Percentiles rank a stretch among this genome's conserved stretches.
These are phyloP conservation scores for Isaurus tuberculatus DNA, from an alignment of 92 coral and sea anemone species.

Conservation along the genomic window DNA sequence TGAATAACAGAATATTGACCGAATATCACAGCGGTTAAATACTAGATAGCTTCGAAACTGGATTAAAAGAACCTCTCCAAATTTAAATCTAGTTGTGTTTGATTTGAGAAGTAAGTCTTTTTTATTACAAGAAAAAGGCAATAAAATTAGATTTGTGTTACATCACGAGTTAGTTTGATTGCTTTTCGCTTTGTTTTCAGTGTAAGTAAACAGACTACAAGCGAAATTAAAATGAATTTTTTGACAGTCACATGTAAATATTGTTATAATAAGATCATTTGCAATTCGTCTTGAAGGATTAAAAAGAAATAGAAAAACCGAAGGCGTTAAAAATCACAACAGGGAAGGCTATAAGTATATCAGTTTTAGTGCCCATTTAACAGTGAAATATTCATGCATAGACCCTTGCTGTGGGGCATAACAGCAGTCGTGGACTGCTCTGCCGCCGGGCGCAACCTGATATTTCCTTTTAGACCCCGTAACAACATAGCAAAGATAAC, in stretches of 20 bases:
- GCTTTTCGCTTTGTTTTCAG: conserved; percentile 9
- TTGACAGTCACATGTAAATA: conserved; percentile 38
- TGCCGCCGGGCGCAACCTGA: conserved; percentile 54
- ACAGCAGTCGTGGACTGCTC: conserved; percentile 46
- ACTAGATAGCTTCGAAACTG: neutral
- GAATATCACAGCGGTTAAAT: neutral
- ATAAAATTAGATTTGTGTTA: conserved; percentile 4
- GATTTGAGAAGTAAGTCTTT: neutral
- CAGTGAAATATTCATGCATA: conserved; percentile 33
- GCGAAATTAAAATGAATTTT: conserved; percentile 1
- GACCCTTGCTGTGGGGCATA: conserved; percentile 49
- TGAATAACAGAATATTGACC: neutral
- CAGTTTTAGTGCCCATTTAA: neutral
- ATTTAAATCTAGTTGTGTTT: neutral
- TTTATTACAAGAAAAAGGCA: neutral
- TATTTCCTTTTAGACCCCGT: conserved; percentile 46
- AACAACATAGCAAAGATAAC: conserved; percentile 44
- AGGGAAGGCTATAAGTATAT: conserved; percentile 21
- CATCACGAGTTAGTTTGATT: neutral
- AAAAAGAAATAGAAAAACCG: neutral
- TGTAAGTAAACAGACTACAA: conserved; percentile 29
- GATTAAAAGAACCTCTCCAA: neutral
- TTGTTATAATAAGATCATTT: neutral
- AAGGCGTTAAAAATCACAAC: conserved; percentile 5
- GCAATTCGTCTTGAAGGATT: neutral